Base-by-base conservation (phyloP, 92 coral and sea anemone species). In the Micromussa lordhowensis region DNA sequence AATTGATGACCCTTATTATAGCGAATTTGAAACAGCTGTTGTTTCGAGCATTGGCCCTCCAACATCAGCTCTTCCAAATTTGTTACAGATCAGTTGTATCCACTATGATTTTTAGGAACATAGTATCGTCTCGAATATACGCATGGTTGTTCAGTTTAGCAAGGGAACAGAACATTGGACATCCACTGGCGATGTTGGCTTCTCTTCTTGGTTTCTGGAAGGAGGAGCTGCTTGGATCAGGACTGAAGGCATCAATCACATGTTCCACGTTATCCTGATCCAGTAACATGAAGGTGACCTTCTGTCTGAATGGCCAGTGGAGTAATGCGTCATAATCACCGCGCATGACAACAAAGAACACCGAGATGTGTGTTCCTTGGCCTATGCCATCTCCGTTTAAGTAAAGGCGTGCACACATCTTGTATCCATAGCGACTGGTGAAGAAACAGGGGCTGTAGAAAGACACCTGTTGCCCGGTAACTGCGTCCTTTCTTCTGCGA, bases 241-340 rank as follows among this genome's bases (percentile, higher is more conserved):
- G 98, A 12, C 94, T 84, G 84, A 96, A 92, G 74, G 95, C 92
- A 44, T 96, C 98, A 44, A 93, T 85, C 63, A 95, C 92, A 75
- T 93, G 96, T 75, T 93, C 96, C 61, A 88, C 88, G 68, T 94
- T 83, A 64, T 86, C 91, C 53, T 96, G 98, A 87, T 96, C 96
- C 81, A 95, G n/a, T 66, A 93, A 35, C 91, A 91, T 91, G 78
- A 91, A 80, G 32, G 94, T 80, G 36, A 94, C 96, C 87, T 94
- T 92, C 80, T 93, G 96, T 91, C 96, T 88, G 92, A 91, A 88
- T 82, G 96, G 96, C 96, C 96, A 90, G 90, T 91, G 93, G 87
- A 93, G 93, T 49, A 93, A 51, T 82, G 90, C 94, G 35, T 92
- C 94, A 59, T 86, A 82, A 63, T 92, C 83, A 51, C 94, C 85